Base-by-base conservation (phyloP, 2,113 vertebrate genomes). In the Cheirogaleus medius region DNA sequence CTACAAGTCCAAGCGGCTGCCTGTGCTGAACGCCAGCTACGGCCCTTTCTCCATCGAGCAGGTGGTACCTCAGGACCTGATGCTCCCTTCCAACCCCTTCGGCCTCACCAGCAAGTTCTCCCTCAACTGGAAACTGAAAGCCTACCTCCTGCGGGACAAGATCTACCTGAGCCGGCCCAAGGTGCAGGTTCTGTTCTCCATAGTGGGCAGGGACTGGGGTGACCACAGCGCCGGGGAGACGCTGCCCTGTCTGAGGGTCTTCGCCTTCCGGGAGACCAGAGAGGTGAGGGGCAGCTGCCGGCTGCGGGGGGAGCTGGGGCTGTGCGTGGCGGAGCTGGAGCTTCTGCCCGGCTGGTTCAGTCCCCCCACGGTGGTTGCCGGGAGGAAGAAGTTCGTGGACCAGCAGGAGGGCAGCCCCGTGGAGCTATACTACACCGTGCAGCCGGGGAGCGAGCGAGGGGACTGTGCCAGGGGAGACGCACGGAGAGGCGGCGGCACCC, bases 181-280 rank as follows among this genome's bases (percentile, higher is more conserved):
- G 96, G 99, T 99, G 47, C 99, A 99, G 94, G 98, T 99, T 15
- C 98, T 99, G 76, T 99, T 99, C 98, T 99, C 99, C 58, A 93
- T 99, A 0, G 98, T 99, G 34, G 99, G 99, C 42, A 98, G 99
- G 88, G 99, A 99, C 95, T 99, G 99, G 99, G 99, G 98, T 42
- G 98, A 99, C 44, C 96, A 90, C 7, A 98, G 98, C 29, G 89
- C 92, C 0, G 89, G 32, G 0, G 99, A 99, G 14, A 97, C 76
- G 88, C 98, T 99, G 96, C 99, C 99, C 2, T 99, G 99, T 97
- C 98, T 99, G 91, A 99, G 99, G 6, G 98, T 99, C 29, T 99
- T 99, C 4, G 99, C 99, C 52, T 99, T 99, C 88, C 99, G 99
- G 94, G 99, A 99, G 98, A 99, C 99, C 0, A 98, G 99, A 95